These are phyloP conservation scores for Mechanitis mazaeus DNA, from an alignment of 2,888 invertebrate species.

Conservation along the genomic window DNA sequence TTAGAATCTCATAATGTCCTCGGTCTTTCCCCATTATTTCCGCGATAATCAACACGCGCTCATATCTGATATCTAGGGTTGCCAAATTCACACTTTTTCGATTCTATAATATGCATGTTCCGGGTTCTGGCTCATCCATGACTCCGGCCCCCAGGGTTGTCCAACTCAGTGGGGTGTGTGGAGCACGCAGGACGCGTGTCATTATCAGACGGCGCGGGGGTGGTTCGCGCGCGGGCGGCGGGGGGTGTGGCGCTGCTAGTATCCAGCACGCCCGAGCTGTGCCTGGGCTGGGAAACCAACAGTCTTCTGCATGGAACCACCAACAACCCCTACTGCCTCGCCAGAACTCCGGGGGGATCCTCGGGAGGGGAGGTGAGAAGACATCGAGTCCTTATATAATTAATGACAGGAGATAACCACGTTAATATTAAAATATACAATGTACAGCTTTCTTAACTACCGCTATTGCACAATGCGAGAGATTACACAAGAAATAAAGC, in stretches of 20 bases:
- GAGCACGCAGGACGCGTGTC: conserved; percentile 71
- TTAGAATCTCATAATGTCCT: too few relatives aligned
- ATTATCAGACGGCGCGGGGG: conserved; percentile 80
- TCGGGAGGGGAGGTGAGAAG: conserved; percentile 88
- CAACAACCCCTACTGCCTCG: conserved; percentile 88
- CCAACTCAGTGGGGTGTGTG: conserved; percentile 81
- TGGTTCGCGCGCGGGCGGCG: conserved; percentile 78
- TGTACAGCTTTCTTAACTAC: too few relatives aligned
- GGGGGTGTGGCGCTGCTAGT: conserved; percentile 89
- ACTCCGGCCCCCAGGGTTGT: conserved; percentile 73
- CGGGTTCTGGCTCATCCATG: too few relatives aligned
- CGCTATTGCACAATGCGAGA: too few relatives aligned
- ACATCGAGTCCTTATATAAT: neutral
- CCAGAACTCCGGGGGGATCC: conserved; percentile 88
- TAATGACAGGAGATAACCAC: too few relatives aligned
- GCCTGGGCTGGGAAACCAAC: conserved; percentile 90
- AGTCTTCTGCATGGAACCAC: conserved; percentile 88
- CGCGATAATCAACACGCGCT: too few relatives aligned
- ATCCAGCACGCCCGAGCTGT: conserved; percentile 92
- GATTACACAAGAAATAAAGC: too few relatives aligned
- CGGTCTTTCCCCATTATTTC: too few relatives aligned
- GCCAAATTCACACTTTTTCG: too few relatives aligned
- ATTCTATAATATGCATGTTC: too few relatives aligned
- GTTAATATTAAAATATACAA: too few relatives aligned
- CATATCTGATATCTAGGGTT: too few relatives aligned